Base-by-base conservation (phyloP, 2,888 invertebrate species). In the Acronicta leporina region DNA sequence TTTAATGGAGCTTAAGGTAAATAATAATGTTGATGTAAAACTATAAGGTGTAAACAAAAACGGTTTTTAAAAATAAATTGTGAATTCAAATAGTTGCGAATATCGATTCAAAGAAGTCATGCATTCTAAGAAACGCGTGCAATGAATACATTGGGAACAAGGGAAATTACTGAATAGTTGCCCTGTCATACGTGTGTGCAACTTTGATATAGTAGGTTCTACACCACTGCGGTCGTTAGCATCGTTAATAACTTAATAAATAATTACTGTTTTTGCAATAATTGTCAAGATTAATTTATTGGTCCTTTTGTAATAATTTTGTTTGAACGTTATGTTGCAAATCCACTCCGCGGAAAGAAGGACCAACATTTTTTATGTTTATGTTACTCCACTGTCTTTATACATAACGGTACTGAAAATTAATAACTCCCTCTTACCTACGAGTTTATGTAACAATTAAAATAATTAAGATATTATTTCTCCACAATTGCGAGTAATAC, bases 141-240 rank as follows among this genome's bases (percentile, higher is more conserved):
- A 43, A 14, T 41, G 16, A 42, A 44, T 16, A 38, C 30, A 25
- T 53, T 55, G n/a, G n/a, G n/a, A n/a, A n/a, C 1, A 35, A 41
- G 46, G 62, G 56, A 57, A 53, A 68, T 62, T 11, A 35, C 13
- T 57, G 49, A 53, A 46, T 47, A 35, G 15, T 46, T 56, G 33
- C n/a, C 42, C 8, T 44, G 62, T 50, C 51, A 40, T 15, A 51
- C 15, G n/a, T 33, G 8, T 44, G 40, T 44, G 42, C 30, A 41
- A 60, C 35, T 16, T 46, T 27, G 44, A 47, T 11, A 43, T 40
- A 63, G 43, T 43, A 20, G 42, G 46, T 42, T 42, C 27, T 33
- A 64, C 45, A 13, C 13, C 14, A 55, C 38, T 30, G 38, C 42
- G 7, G 25, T 41, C 15, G 35, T 50, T 25, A 42, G 25, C 30